Evolutionary conservation across 1,140 invertebrate genomes (phyloP), one percentile per base, ranked within the genome.

Genomic region (Hypothenemus hampei): DNA sequence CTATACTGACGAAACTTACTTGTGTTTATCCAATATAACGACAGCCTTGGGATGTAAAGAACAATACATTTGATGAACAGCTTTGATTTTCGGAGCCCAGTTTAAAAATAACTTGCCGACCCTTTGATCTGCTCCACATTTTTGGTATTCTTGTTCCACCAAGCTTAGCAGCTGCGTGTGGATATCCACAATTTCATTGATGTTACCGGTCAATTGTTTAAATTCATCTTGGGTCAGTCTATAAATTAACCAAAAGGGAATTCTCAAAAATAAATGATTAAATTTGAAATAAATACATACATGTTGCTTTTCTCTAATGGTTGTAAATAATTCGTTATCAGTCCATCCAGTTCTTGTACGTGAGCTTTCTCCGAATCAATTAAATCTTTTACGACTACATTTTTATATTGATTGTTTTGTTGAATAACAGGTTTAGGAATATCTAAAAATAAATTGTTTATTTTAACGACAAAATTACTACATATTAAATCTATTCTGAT

Each of bases 31-130:
- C 59, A 98, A 76, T 58, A 97, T 83, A 65, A 86, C 87, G 26
- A 96, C 92, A 65, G 93, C 93, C 69, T 83, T 83, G 0, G 95
- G 95, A 81, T 98, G 95, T 36, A 69, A 51, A 52, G 82, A 79
- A 75, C 94, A 97, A 70, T 98, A 99, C 11, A 75, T 76, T 60
- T 85, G 81, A 73, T 97, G 92, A 18, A 94, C 82, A 55, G 79
- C 73, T 73, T 96, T 95, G 44, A 98, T 78, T 67, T 82, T 81
- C 13, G 89, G 83, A 6, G 95, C 95, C 70, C 86, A 81, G 37
- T 84, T 85, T 31, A 99, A 72, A 69, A 98, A 97, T 1, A 95
- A 74, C 65, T 89, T 92, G 4, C 96, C 96, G 49, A 98, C 84
- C 67, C 89, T 79, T 68, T 93, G 89, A 57, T 93, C 88, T 3